Conservation (phyloP, 2,797 vertebrate genomes). For the Rhinichthys osculus region DNA sequence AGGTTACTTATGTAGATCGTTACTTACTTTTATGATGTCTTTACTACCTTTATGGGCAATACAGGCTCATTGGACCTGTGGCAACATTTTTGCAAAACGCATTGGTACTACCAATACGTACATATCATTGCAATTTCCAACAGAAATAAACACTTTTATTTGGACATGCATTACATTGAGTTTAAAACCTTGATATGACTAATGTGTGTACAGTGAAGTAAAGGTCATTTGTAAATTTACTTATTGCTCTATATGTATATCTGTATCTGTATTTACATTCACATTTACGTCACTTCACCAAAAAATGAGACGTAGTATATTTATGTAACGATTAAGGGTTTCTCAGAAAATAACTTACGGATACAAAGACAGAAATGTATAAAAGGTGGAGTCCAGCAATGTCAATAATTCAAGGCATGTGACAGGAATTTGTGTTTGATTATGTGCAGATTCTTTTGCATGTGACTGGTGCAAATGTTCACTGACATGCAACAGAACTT, state of each 20-base stretch:
- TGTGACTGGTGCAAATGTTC: neutral
- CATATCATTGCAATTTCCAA: no score
- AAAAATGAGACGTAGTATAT: neutral
- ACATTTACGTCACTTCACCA: neutral
- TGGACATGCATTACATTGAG: neutral
- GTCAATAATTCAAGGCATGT: neutral
- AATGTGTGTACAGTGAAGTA: constrained; percentile 1
- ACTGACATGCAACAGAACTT: neutral
- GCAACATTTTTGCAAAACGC: no score
- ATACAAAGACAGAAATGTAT: neutral
- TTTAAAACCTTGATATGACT: neutral
- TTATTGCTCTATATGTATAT: neutral
- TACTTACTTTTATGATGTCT: no score
- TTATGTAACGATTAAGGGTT: constrained; percentile 4
- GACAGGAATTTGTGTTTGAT: neutral
- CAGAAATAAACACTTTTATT: neutral
- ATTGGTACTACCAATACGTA: no score
- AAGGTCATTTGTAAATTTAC: neutral
- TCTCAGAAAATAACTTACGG: neutral
- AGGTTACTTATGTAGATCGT: no score
- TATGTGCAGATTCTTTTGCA: neutral
- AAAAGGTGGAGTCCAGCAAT: neutral
- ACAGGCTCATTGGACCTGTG: no score
- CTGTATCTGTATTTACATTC: neutral
- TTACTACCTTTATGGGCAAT: no score